Evolutionary conservation across 2,888 invertebrate species (phyloP), one percentile per base, ranked within the genome.

Genomic region (Halocaridina rubra): DNA sequence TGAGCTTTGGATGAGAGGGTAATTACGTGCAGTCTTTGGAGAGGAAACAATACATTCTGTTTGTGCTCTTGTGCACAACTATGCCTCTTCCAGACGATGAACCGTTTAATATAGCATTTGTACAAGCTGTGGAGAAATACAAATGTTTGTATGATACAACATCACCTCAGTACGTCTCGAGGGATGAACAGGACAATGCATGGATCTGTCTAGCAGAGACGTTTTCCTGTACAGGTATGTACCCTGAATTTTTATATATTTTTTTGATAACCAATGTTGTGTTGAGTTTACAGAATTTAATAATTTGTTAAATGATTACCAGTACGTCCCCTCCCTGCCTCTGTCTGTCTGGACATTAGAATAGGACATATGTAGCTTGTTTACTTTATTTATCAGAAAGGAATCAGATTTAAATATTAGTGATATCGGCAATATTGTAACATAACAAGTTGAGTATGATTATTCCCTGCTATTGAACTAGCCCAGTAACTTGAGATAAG

Each of bases 1-100:
- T n/a, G n/a, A n/a, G n/a, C n/a, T n/a, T n/a, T n/a, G n/a, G 75
- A 53, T 39, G 57, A 75, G 75, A 75, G 75, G 75, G 53, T n/a
- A n/a, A n/a, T n/a, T n/a, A 24, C 32, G 13, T 32, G 30, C 77
- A 61, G 61, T n/a, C 30, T 1, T 2, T n/a, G n/a, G n/a, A 29
- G 10, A 71, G 71, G 30, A 71, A 29, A 29, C 24, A 71, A 1
- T 29, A n/a, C n/a, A n/a, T n/a, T n/a, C n/a, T n/a, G n/a, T n/a
- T 24, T n/a, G 8, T 71, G 71, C 71, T 71, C 71, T 64, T 19
- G 1, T 2, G 64, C 64, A 2, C 1, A 64, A n/a, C n/a, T n/a
- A 64, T 71, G 71, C 30, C 71, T 71, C 71, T 71, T 71, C 71
- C 71, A 71, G 71, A 71, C 71, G 29, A 71, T n/a, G 71, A 71